Evolutionary conservation across 2,113 vertebrate genomes (phyloP).

Genomic region (Acanthisitta chloris): DNA sequence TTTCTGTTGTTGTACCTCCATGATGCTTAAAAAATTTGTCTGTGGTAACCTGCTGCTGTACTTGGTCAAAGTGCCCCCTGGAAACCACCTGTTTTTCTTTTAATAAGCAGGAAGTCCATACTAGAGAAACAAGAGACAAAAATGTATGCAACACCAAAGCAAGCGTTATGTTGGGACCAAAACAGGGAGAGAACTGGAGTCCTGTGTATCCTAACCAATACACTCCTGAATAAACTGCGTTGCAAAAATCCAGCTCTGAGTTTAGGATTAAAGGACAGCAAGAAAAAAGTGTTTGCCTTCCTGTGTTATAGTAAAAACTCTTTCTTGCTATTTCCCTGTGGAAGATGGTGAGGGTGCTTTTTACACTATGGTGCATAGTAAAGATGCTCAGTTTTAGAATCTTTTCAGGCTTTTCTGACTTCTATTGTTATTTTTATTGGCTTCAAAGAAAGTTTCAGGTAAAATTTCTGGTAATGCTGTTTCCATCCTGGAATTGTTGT

Average conservation of each 20-base stretch:
- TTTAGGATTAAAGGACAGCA: background rate
- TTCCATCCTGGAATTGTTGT: background rate
- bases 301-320: background rate
- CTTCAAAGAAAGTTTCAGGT: background rate
- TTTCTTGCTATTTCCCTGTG: background rate
- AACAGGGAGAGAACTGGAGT: background rate
- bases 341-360: background rate
- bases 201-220: background rate
- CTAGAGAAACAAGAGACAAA: background rate
- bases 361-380: background rate
- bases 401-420: background rate
- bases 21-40: no score
- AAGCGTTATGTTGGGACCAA: fast-evolving
- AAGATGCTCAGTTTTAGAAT: background rate
- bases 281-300: background rate
- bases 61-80: background rate
- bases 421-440: background rate
- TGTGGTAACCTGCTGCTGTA: background rate
- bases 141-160: background rate
- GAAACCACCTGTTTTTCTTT: background rate
- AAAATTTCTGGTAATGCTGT: background rate
- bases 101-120: background rate
- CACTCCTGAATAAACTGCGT: background rate
- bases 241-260: background rate
- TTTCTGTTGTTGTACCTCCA: no score